Evolutionary conservation across 2,113 vertebrate species (phyloP).

Genomic region (Acrocephalus arundinaceus): DNA sequence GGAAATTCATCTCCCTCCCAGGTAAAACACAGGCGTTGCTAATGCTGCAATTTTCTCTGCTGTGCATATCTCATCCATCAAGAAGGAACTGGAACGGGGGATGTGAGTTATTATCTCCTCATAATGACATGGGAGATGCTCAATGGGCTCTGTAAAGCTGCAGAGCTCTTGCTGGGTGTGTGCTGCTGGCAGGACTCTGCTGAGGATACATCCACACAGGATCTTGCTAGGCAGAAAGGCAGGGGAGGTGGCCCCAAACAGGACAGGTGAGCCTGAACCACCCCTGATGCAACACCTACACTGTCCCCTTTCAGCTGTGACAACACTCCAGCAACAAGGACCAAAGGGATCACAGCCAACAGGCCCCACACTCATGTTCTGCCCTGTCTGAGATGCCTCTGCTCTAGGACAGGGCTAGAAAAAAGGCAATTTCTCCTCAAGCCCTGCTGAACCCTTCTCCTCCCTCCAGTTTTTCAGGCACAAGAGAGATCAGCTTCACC

Average conservation of each 20-base stretch:
- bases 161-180: not conserved
- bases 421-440: not conserved
- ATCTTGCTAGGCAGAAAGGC: not conserved
- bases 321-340: not conserved
- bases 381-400: not conserved
- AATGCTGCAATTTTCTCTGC: not conserved
- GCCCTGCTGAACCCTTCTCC: not conserved
- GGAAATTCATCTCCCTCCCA: not conserved
- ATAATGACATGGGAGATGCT: not conserved
- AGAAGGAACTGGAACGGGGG: not conserved
- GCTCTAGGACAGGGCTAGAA: not conserved
- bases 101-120: not conserved
- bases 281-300: not conserved
- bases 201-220: accelerated
- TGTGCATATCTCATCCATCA: not conserved
- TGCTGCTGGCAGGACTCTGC: not conserved
- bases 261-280: not conserved
- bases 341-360: not conserved
- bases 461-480: not conserved
- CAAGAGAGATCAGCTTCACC: not conserved
- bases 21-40: not conserved
- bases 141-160: not conserved
- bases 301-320: not conserved
- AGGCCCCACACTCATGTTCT: not conserved
- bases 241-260: not conserved